Evolutionary conservation across 2,113 vertebrate genomes (phyloP).

Genomic region (Erythrocercus mccallii): DNA sequence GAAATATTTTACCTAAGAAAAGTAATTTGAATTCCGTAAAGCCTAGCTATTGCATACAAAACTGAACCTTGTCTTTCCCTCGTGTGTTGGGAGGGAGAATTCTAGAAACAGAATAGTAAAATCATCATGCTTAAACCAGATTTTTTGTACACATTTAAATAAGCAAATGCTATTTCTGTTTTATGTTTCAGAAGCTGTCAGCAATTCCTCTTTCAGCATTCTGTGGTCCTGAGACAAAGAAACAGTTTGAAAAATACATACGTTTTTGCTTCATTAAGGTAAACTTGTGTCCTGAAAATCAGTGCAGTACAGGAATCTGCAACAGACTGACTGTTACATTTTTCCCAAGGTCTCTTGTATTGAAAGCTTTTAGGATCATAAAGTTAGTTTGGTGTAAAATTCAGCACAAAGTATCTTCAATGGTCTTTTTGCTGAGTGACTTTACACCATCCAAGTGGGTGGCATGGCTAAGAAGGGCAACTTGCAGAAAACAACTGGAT

Average conservation of each 20-base stretch:
- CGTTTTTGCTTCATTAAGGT: slow-evolving; percentile 98
- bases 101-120: background rate
- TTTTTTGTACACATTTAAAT: background rate
- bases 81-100: background rate
- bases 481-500: background rate
- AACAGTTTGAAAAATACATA: slow-evolving; percentile 92
- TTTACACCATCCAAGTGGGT: background rate
- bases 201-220: slow-evolving; percentile 93
- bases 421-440: background rate
- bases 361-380: background rate
- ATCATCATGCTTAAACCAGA: background rate
- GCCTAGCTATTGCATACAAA: background rate
- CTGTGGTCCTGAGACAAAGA: slow-evolving; percentile 81
- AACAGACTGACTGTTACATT: background rate
- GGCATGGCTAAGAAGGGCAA: background rate
- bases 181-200: slow-evolving; percentile 84
- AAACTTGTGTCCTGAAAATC: slow-evolving; percentile 37
- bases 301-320: background rate
- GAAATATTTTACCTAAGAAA: background rate
- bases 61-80: background rate
- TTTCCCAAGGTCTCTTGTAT: background rate
- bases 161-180: background rate
- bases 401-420: background rate
- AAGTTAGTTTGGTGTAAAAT: background rate
- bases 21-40: background rate